phyloP scores from a whole-genome alignment of 2,797 vertebrate species.

The Phataginus tetradactyla region DNA sequence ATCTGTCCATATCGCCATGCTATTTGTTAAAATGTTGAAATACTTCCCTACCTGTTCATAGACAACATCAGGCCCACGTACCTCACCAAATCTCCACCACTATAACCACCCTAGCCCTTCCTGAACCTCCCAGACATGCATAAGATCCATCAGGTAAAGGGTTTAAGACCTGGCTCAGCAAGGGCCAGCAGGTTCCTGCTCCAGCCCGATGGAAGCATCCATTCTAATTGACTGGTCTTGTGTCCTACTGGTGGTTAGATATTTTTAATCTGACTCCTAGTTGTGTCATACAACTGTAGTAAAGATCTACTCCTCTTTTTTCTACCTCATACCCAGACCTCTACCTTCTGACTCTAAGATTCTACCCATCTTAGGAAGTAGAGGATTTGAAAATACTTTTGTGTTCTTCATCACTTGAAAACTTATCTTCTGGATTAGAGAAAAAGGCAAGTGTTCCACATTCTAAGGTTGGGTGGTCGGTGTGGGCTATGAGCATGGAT shows the following conservation, averaged over 20 bases:
- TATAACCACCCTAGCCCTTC: not conserved
- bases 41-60: not conserved
- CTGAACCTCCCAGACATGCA: not conserved
- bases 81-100: too few species aligned
- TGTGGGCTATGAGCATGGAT: not conserved
- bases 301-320: not conserved
- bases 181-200: not conserved
- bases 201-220: not conserved
- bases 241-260: not conserved
- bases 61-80: not conserved
- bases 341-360: not conserved
- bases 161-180: not conserved
- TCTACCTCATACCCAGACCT: not conserved
- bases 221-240: not conserved
- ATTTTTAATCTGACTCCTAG: not conserved
- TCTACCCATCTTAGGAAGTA: not conserved
- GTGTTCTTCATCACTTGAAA: not conserved
- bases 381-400: not conserved
- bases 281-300: not conserved
- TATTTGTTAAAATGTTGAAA: not conserved
- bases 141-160: not conserved
- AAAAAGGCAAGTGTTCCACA: not conserved
- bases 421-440: not conserved
- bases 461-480: not conserved
- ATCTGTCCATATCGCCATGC: not conserved